These are phyloP conservation scores for Operophtera brumata DNA, from an alignment of 2,888 invertebrate species.

Conservation along the genomic window DNA sequence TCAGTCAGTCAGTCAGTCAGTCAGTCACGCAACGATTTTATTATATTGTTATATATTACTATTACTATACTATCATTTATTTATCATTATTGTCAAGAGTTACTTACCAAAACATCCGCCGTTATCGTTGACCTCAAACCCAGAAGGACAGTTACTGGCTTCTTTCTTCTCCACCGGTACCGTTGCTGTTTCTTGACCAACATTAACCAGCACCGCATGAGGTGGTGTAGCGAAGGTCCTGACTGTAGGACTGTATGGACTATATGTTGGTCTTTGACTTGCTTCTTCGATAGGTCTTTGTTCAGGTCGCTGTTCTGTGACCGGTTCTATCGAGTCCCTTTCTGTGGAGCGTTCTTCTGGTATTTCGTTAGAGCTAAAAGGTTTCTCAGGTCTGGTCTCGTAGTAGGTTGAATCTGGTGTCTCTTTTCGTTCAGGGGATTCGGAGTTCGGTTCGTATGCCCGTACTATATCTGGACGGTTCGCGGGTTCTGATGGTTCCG, in stretches of 20 bases:
- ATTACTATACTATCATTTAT: too few species aligned
- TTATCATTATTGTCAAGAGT: too few species aligned
- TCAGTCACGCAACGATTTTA: too few species aligned
- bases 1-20: too few species aligned
- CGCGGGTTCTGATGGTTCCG: constrained; percentile 25
- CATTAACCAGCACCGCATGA: constrained; percentile 38
- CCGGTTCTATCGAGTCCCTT: background rate
- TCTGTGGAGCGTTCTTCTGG: constrained; percentile 18
- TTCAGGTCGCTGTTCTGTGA: constrained; percentile 25
- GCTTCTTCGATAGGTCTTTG: constrained; percentile 25
- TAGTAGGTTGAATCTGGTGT: constrained; percentile 28
- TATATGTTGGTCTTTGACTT: constrained; percentile 40
- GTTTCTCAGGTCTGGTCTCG: constrained; percentile 25
- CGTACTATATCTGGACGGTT: constrained; percentile 30
- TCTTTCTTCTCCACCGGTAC: constrained; percentile 43
- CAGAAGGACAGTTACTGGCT: constrained; percentile 65
- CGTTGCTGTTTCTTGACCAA: constrained; percentile 43
- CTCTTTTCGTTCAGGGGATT: constrained; percentile 22
- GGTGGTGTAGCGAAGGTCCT: constrained; percentile 21
- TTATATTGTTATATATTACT: too few species aligned
- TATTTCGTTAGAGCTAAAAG: constrained; percentile 30
- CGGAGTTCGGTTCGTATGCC: constrained; percentile 25
- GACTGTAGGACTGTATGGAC: constrained; percentile 35
- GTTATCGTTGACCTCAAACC: constrained; percentile 76
- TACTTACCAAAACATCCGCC: constrained; percentile 82